Evolutionary conservation across 2,797 vertebrate genomes (phyloP).

Genomic region (Pseudopleuronectes americanus): DNA sequence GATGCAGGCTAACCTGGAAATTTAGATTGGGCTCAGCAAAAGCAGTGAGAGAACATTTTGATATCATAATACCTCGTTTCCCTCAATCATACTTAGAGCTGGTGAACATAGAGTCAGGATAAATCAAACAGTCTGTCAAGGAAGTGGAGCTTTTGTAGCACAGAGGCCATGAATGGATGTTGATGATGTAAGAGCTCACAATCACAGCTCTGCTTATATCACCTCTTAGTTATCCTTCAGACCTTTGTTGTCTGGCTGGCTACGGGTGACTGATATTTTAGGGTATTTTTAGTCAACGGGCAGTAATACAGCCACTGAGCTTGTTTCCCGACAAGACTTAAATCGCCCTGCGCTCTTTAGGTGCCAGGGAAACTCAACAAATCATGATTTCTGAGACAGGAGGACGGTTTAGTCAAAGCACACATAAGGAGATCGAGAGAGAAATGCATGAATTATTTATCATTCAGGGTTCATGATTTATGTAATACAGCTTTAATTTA

Average conservation of each 20-base stretch:
- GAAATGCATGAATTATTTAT: neutral
- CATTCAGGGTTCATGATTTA: neutral
- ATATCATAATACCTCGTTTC: too few species aligned
- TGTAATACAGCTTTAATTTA: neutral
- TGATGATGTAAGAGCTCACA: slow-evolving; percentile 56
- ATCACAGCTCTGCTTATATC: slow-evolving; percentile 35
- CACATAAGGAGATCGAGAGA: neutral
- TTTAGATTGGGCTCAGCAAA: neutral
- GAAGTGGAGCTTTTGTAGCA: slow-evolving; percentile 14
- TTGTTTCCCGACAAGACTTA: neutral
- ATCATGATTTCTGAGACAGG: neutral
- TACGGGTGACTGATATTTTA: slow-evolving; percentile 15
- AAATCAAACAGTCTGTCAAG: slow-evolving; percentile 14
- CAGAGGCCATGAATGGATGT: slow-evolving; percentile 21
- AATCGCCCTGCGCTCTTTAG: neutral
- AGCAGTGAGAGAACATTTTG: too few species aligned
- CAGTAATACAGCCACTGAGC: neutral
- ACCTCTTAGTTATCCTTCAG: slow-evolving; percentile 46
- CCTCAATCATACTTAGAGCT: too few species aligned
- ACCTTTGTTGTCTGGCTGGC: slow-evolving; percentile 57
- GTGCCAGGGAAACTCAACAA: neutral
- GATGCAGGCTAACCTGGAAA: slow-evolving; percentile 23
- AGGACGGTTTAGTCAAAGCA: neutral
- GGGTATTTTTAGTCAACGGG: slow-evolving; percentile 16
- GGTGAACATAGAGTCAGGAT: too few species aligned